phyloP scores from a whole-genome alignment of 2,888 invertebrate genomes.

The Diloba caeruleocephala region DNA sequence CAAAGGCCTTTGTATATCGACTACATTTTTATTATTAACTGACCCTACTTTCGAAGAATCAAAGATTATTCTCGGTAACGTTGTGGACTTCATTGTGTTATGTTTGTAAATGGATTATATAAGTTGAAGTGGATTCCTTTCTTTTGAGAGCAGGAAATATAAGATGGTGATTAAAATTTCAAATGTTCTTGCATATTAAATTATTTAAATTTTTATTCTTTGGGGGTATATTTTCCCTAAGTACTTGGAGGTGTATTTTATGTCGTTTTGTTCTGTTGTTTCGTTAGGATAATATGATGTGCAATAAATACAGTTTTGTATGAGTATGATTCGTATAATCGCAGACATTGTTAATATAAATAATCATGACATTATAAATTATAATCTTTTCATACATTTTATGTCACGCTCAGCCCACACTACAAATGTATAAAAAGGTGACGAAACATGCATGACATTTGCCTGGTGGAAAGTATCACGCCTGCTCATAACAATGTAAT shows the following conservation, averaged over 20 bases:
- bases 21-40: slow-evolving; percentile 53
- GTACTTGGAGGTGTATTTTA: slow-evolving; percentile 21
- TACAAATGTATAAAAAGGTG: too few relatives aligned
- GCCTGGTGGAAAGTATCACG: too few relatives aligned
- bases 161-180: slow-evolving; percentile 22
- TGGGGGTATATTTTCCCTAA: slow-evolving; percentile 26
- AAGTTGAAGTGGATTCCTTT: too few relatives aligned
- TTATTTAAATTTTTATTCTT: slow-evolving; percentile 39
- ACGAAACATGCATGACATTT: too few relatives aligned
- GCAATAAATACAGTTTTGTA: slow-evolving; percentile 17
- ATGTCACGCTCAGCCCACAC: too few relatives aligned
- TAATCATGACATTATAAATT: too few relatives aligned
- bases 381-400: too few relatives aligned
- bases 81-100: slow-evolving; percentile 12
- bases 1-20: slow-evolving; percentile 47
- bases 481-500: too few relatives aligned
- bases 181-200: slow-evolving; percentile 16
- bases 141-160: slow-evolving; percentile 17
- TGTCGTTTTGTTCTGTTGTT: slow-evolving; percentile 31
- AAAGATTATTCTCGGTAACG: slow-evolving; percentile 5
- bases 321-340: too few relatives aligned
- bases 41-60: slow-evolving; percentile 46
- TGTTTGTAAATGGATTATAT: neutral
- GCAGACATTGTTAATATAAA: too few relatives aligned
- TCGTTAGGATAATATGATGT: slow-evolving; percentile 8